These are phyloP conservation scores for Selene dorsalis DNA, from an alignment of 2,797 vertebrate genomes.

Conservation along the genomic window DNA sequence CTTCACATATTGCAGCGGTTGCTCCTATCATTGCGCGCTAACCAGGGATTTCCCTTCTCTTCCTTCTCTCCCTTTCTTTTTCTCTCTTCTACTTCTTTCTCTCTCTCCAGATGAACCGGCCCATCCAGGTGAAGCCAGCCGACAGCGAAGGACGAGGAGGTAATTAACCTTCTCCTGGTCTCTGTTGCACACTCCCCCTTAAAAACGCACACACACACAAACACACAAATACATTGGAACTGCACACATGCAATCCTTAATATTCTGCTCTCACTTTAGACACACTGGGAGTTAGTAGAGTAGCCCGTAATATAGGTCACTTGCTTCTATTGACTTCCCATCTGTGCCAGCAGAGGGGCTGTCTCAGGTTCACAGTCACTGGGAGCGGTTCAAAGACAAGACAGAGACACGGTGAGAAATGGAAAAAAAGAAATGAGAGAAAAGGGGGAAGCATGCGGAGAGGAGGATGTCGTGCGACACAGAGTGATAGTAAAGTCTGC, in stretches of 20 bases:
- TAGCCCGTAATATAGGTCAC: slow-evolving; percentile 84
- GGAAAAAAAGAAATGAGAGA: slow-evolving; percentile 21
- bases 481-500: slow-evolving; percentile 33
- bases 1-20: slow-evolving; percentile 27
- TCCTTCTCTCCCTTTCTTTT: slow-evolving; percentile 38
- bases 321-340: slow-evolving; percentile 84
- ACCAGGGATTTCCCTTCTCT: slow-evolving; percentile 72
- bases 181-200: slow-evolving; percentile 56
- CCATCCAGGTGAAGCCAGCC: slow-evolving; percentile 99
- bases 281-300: slow-evolving; percentile 76
- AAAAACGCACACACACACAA: slow-evolving; percentile 56
- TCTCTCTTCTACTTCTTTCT: slow-evolving; percentile 30
- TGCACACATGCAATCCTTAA: slow-evolving; percentile 71
- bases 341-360: slow-evolving; percentile 78
- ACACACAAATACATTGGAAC: slow-evolving; percentile 66
- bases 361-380: slow-evolving; percentile 77
- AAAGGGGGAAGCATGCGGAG: slow-evolving; percentile 15
- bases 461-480: slow-evolving; percentile 28
- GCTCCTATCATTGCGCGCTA: slow-evolving; percentile 52
- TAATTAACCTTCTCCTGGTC: slow-evolving; percentile 88
- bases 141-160: slow-evolving; percentile 99
- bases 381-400: slow-evolving; percentile 77
- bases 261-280: slow-evolving; percentile 76
- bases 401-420: slow-evolving; percentile 42
- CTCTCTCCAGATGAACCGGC: slow-evolving; percentile 96